A percentile compares a stretch with the other conserved stretches of the same genome.
Conservation (phyloP, 1,140 invertebrate species). For the Agrypnia vestita region DNA sequence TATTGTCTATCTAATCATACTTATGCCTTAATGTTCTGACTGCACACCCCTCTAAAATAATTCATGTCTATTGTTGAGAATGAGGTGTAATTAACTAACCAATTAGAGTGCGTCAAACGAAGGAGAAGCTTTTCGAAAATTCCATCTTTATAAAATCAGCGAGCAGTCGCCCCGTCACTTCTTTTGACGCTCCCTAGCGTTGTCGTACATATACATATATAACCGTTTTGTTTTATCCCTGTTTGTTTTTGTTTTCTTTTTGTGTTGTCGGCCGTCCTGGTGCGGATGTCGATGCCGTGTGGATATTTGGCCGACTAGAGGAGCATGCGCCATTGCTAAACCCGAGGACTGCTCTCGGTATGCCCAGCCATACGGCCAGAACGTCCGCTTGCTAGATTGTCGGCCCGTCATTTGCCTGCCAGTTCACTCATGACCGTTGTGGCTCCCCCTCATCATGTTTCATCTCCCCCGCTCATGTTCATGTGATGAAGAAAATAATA, state of each 20-base stretch:
- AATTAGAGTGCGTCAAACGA: no score
- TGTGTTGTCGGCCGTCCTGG: constrained; percentile 62
- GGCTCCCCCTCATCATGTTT: neutral
- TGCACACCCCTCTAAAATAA: no score
- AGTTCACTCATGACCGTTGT: neutral
- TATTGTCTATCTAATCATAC: no score
- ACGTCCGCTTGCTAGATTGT: constrained; percentile 61
- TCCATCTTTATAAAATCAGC: no score
- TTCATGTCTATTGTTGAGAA: no score
- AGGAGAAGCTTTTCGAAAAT: no score
- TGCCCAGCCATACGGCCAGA: constrained; percentile 64
- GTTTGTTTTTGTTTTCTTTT: constrained; percentile 48
- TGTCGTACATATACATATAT: constrained; percentile 7
- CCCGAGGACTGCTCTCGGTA: constrained; percentile 65
- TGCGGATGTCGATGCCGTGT: constrained; percentile 50
- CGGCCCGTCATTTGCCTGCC: constrained; percentile 16
- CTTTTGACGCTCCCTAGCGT: neutral
- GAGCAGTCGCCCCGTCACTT: no score
- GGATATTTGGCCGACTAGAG: constrained; percentile 65
- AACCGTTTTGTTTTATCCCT: constrained; percentile 26
- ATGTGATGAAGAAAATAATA: no score
- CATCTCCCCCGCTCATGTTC: neutral
- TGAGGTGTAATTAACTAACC: no score
- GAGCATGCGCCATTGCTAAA: constrained; percentile 77
- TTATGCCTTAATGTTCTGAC: no score